Conservation (phyloP, 2,113 vertebrate genomes). For the Tupaia chinensis region DNA sequence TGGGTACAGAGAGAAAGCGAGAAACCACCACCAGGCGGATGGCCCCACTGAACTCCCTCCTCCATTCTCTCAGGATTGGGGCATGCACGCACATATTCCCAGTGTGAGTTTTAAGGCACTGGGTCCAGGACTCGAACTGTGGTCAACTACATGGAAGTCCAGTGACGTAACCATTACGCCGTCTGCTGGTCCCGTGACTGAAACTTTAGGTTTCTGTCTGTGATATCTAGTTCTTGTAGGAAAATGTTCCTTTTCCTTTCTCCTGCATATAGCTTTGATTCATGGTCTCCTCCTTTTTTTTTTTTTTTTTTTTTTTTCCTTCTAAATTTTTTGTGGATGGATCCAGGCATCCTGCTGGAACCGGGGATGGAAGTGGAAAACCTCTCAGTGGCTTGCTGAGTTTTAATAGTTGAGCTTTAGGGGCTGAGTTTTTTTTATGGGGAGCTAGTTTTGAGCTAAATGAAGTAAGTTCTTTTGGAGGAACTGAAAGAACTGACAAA, state of each 20-base stretch:
- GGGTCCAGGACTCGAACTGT: no score
- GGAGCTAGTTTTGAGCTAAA: background rate
- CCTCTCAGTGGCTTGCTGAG: background rate
- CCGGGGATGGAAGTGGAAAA: background rate
- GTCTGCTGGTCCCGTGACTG: background rate
- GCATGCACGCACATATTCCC: no score
- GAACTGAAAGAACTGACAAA: background rate
- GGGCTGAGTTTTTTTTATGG: background rate
- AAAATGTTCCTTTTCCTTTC: background rate
- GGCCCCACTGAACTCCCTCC: no score
- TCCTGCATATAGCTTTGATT: conserved; percentile 40
- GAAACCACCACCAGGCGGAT: no score
- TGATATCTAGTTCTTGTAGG: background rate
- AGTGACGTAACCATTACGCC: no score
- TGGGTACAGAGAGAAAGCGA: background rate
- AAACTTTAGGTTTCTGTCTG: background rate
- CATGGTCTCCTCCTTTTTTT: background rate
- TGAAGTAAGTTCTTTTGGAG: background rate
- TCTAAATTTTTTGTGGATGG: background rate
- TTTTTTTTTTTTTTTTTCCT: background rate
- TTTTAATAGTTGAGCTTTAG: background rate
- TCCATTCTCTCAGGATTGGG: no score
- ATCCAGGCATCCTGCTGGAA: rapidly evolving
- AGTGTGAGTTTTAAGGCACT: no score
- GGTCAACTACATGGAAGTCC: no score